phyloP scores from a whole-genome alignment of 1,140 invertebrate species.

The Dinoponera quadriceps region DNA sequence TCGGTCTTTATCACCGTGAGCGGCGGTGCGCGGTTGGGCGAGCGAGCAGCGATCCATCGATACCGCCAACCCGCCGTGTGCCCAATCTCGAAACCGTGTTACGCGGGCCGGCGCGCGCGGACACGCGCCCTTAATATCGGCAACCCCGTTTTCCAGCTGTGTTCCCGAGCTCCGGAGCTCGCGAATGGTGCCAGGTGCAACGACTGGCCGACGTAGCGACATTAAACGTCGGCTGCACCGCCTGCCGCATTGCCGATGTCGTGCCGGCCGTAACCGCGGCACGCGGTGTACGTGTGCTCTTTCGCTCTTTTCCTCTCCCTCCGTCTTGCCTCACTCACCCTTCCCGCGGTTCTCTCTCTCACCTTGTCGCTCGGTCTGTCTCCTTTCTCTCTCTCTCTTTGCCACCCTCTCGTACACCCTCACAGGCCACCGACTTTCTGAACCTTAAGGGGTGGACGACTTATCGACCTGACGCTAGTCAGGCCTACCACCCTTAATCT shows the following conservation, averaged over 20 bases:
- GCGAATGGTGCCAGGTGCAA: slow-evolving; percentile 70
- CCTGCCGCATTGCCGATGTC: slow-evolving; percentile 83
- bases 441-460: slow-evolving; percentile 71
- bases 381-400: background rate
- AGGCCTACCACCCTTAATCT: slow-evolving; percentile 70
- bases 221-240: slow-evolving; percentile 69
- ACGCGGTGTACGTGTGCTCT: slow-evolving; percentile 64
- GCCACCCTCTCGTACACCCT: slow-evolving; percentile 59
- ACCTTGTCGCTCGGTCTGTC: background rate
- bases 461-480: slow-evolving; percentile 75
- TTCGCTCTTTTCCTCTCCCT: too few species aligned
- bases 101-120: slow-evolving; percentile 21
- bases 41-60: slow-evolving; percentile 26
- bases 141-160: slow-evolving; percentile 23
- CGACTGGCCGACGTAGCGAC: slow-evolving; percentile 53
- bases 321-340: too few species aligned
- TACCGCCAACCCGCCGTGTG: slow-evolving; percentile 39
- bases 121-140: slow-evolving; percentile 34
- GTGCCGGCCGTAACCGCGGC: slow-evolving; percentile 76
- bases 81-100: slow-evolving; percentile 59
- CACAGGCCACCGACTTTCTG: slow-evolving; percentile 69
- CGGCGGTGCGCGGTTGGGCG: background rate
- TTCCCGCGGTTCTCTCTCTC: too few species aligned
- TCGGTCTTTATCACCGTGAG: slow-evolving; percentile 41
- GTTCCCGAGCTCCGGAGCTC: slow-evolving; percentile 7